These are phyloP conservation scores for Myocastor coypus DNA, from an alignment of 2,113 vertebrate species.

Conservation along the genomic window DNA sequence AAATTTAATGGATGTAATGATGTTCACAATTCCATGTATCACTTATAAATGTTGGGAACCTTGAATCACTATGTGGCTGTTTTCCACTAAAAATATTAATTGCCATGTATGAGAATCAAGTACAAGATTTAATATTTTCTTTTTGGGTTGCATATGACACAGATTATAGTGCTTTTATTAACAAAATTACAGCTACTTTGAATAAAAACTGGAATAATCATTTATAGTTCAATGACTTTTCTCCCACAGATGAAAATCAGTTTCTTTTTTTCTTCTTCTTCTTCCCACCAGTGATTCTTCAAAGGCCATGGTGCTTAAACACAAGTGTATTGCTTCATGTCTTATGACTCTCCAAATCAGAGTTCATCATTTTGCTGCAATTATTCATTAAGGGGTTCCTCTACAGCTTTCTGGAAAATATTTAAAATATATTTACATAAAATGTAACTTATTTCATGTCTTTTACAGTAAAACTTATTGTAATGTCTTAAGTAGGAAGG, in stretches of 20 bases:
- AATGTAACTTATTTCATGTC: constrained; percentile 83
- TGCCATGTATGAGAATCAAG: not conserved
- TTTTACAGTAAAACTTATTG: constrained; percentile 86
- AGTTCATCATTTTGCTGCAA: constrained; percentile 67
- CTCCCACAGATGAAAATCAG: constrained; percentile 84
- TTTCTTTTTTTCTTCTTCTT: constrained; percentile 85
- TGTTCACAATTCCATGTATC: not conserved
- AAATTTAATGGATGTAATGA: not conserved
- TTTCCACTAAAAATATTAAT: not conserved
- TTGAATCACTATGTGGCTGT: not conserved
- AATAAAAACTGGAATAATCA: constrained; percentile 86
- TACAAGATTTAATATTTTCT: not conserved
- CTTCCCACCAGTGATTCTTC: constrained; percentile 86
- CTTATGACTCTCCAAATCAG: constrained; percentile 65
- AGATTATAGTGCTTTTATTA: constrained; percentile 81
- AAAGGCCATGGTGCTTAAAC: constrained; percentile 86
- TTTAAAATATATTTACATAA: constrained; percentile 86
- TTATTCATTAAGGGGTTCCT: constrained; percentile 90
- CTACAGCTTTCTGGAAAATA: constrained; percentile 92
- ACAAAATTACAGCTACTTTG: constrained; percentile 85
- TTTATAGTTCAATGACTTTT: constrained; percentile 79
- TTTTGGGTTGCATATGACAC: constrained; percentile 83
- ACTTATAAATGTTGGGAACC: not conserved
- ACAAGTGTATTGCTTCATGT: constrained; percentile 80
- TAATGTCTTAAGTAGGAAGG: constrained; percentile 83